These are phyloP conservation scores for Geococcyx californianus DNA, from an alignment of 2,113 vertebrate species.

Conservation along the genomic window DNA sequence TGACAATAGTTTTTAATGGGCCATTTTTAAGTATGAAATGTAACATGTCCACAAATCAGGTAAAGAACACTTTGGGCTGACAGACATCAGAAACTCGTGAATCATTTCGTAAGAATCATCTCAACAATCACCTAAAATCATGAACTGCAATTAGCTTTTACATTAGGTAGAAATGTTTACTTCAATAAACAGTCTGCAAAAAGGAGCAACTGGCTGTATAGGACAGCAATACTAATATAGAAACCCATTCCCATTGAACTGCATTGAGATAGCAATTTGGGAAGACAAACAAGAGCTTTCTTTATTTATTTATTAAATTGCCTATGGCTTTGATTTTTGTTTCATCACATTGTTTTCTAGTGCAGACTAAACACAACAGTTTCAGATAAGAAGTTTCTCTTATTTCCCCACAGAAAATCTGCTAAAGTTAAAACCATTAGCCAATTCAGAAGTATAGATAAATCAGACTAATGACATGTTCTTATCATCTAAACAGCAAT, in stretches of 20 bases:
- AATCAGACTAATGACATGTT: not conserved
- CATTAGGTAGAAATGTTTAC: not conserved
- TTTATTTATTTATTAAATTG: not conserved
- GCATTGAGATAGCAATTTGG: not conserved
- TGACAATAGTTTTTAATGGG: not conserved
- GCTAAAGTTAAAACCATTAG: not conserved
- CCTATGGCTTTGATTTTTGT: not conserved
- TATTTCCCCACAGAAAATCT: not conserved
- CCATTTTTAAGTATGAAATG: not conserved
- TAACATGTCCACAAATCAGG: not conserved
- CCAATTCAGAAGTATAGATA: not conserved
- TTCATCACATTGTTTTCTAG: not conserved
- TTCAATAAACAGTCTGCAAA: not conserved
- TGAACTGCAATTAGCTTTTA: not conserved
- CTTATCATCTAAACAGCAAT: not conserved
- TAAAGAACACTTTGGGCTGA: not conserved
- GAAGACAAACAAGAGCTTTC: not conserved
- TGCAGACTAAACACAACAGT: not conserved
- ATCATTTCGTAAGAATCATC: not conserved
- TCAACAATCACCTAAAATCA: not conserved
- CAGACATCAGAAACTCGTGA: not conserved
- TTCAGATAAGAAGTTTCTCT: not conserved
- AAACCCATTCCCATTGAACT: not conserved
- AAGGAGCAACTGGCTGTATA: not conserved
- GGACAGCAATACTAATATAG: not conserved